Conservation (phyloP, 2,797 vertebrate species). For the Sebastes hopkinsi region DNA sequence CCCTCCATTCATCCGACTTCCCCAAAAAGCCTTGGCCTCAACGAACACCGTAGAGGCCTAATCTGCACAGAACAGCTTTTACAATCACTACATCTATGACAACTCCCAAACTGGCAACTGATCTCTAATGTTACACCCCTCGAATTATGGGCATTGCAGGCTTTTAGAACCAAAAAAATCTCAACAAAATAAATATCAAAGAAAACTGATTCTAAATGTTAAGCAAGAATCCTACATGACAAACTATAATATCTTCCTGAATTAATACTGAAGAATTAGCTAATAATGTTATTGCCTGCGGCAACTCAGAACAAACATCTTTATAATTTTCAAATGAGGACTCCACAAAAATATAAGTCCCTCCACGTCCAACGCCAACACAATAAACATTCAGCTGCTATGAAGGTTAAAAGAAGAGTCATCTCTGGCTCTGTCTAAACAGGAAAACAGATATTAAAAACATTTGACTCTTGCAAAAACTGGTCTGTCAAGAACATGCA, state of each 20-base stretch:
- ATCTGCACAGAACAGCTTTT: constrained; percentile 67
- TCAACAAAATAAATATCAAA: not conserved
- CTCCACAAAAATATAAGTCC: not conserved
- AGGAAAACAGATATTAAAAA: not conserved
- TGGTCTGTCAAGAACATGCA: not conserved
- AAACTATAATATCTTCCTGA: not conserved
- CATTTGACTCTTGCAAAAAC: not conserved
- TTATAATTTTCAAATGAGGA: not conserved
- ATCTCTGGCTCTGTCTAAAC: not conserved
- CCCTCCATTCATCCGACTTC: constrained; percentile 3
- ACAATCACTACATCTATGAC: constrained; percentile 65
- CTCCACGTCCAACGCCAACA: not conserved
- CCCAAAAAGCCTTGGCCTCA: not conserved
- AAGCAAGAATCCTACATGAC: not conserved
- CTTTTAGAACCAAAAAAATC: not conserved
- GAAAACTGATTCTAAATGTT: not conserved
- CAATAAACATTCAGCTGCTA: not conserved
- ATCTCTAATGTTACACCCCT: constrained; percentile 21
- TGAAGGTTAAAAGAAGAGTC: not conserved
- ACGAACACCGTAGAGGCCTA: constrained; percentile 8
- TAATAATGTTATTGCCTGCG: not conserved
- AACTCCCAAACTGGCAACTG: constrained; percentile 72
- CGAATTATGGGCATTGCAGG: not conserved
- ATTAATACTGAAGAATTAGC: not conserved
- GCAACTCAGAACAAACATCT: not conserved